Evolutionary conservation across 2,888 invertebrate species (phyloP).

Genomic region (Neocrepidodera transversa): DNA sequence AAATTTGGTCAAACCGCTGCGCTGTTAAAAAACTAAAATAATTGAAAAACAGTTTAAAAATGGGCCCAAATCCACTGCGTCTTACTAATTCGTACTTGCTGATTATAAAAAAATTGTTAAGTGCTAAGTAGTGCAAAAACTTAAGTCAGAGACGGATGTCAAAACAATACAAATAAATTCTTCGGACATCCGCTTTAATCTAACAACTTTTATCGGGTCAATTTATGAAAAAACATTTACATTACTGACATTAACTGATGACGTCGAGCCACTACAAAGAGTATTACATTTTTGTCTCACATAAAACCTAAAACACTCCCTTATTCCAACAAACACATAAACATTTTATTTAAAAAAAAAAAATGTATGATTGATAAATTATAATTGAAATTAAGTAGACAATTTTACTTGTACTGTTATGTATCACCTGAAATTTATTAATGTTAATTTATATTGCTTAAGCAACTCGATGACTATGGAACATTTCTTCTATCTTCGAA

Average conservation of each 20-base stretch:
- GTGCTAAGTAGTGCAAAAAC: conserved; percentile 57
- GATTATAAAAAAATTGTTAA: conserved; percentile 33
- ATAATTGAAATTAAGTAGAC: no score
- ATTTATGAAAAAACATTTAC: conserved; percentile 16
- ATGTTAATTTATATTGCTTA: no score
- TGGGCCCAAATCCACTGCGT: conserved; percentile 29
- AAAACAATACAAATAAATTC: conserved; percentile 19
- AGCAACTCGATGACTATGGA: no score
- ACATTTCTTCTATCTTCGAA: no score
- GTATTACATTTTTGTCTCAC: conserved; percentile 34
- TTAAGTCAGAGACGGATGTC: conserved; percentile 40
- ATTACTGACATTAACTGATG: conserved; percentile 28
- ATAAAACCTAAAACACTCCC: conserved; percentile 11
- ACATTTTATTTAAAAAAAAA: no score
- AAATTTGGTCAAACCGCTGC: no score
- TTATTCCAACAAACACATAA: not conserved
- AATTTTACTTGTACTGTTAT: no score
- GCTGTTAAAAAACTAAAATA: no score
- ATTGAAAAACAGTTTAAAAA: conserved; percentile 31
- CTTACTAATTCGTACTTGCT: conserved; percentile 23
- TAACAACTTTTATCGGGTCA: not conserved
- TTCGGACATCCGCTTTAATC: conserved; percentile 2
- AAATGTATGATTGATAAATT: no score
- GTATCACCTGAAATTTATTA: no score
- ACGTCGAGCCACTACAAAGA: conserved; percentile 34